Evolutionary conservation across 2,113 vertebrate species (phyloP).

Genomic region (Rafetus swinhoei): DNA sequence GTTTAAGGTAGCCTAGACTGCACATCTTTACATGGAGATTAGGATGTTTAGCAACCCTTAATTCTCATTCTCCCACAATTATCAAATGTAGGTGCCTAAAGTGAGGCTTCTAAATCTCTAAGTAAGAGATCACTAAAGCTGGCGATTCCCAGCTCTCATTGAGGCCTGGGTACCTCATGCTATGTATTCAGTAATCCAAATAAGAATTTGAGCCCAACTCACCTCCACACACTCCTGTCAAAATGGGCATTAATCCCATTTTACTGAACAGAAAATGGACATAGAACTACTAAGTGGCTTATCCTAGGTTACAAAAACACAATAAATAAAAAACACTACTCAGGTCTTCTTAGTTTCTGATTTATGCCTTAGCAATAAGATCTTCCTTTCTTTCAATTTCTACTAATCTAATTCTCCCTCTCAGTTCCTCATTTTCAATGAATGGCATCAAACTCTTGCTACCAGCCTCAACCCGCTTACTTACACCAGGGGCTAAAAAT

Average conservation of each 20-base stretch:
- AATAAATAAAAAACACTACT: conserved; percentile 27
- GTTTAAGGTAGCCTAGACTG: neutral
- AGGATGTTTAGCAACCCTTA: neutral
- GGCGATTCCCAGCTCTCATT: neutral
- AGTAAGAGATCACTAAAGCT: neutral
- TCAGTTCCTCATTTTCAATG: neutral
- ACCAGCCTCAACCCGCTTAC: neutral
- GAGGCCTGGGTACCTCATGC: neutral
- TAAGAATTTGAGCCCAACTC: neutral
- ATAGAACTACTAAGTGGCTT: neutral
- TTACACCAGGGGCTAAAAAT: neutral
- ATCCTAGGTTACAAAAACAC: neutral
- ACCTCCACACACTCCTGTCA: neutral
- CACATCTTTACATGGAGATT: neutral
- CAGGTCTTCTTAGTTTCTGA: neutral
- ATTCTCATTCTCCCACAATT: neutral
- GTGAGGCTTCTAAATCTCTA: neutral
- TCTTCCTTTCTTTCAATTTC: neutral
- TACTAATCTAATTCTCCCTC: neutral
- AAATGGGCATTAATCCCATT: neutral
- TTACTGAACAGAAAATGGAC: neutral
- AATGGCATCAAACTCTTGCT: neutral
- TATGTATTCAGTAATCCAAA: neutral
- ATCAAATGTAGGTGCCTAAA: neutral
- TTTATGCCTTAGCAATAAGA: neutral